Evolutionary conservation across 2,113 vertebrate species (phyloP).

Genomic region (Xiphias gladius): DNA sequence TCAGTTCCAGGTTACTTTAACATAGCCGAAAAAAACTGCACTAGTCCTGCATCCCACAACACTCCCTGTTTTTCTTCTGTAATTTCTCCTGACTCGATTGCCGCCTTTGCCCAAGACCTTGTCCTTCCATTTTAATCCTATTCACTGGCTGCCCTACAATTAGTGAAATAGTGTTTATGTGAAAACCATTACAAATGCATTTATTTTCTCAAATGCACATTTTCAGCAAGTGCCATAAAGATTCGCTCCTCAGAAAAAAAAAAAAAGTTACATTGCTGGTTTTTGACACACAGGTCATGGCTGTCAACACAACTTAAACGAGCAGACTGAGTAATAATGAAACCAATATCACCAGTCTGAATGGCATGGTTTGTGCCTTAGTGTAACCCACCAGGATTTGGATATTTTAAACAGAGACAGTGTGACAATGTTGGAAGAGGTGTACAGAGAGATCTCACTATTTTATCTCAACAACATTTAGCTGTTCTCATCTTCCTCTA

Average conservation of each 20-base stretch:
- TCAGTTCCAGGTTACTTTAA: conserved; percentile 35
- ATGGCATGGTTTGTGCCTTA: not conserved
- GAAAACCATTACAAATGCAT: conserved; percentile 51
- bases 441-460: not conserved
- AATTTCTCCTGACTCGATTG: conserved; percentile 37
- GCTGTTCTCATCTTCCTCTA: not conserved
- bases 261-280: conserved; percentile 33
- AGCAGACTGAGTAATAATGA: conserved; percentile 50
- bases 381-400: not conserved
- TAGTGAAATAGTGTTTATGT: conserved; percentile 39
- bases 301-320: conserved; percentile 62
- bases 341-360: conserved; percentile 50
- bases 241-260: conserved; percentile 39
- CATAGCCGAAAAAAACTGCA: conserved; percentile 23
- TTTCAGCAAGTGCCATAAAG: conserved; percentile 55
- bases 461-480: conserved; percentile 11
- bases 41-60: conserved; percentile 20
- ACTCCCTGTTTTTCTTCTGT: conserved; percentile 26
- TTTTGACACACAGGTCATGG: conserved; percentile 52
- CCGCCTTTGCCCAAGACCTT: conserved; percentile 38
- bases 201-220: conserved; percentile 60
- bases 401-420: not conserved
- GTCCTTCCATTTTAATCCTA: conserved; percentile 60
- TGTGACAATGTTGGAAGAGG: conserved; percentile 3
- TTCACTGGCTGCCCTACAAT: conserved; percentile 45